Evolutionary conservation across 2,888 invertebrate genomes (phyloP).

Genomic region (Diaphora mendica): DNA sequence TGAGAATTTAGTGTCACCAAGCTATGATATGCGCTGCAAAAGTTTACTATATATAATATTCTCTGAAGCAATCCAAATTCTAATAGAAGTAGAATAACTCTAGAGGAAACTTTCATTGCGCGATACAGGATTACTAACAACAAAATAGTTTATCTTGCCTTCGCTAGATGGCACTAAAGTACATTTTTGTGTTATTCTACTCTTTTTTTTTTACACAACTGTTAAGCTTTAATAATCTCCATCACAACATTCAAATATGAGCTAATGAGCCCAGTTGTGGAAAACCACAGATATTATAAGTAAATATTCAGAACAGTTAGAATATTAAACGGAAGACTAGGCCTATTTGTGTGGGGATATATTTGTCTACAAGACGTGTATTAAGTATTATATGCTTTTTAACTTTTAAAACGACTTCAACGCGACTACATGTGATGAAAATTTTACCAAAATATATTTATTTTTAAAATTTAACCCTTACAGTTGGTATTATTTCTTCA

Average conservation of each 20-base stretch:
- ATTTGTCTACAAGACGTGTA: too few relatives aligned
- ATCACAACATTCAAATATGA: neutral
- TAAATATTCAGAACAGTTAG: slow-evolving; percentile 39
- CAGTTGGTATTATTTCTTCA: too few relatives aligned
- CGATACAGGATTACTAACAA: neutral
- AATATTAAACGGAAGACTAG: slow-evolving; percentile 38
- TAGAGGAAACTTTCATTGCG: neutral
- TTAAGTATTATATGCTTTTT: too few relatives aligned
- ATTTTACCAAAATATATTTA: neutral
- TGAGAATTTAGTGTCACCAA: too few relatives aligned
- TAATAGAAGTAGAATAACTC: too few relatives aligned
- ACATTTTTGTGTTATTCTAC: neutral
- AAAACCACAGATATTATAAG: slow-evolving; percentile 14
- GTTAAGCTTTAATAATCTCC: slow-evolving; percentile 15
- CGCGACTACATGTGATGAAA: too few relatives aligned
- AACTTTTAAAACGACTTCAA: neutral
- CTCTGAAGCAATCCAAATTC: too few relatives aligned
- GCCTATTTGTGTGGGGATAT: slow-evolving; percentile 26
- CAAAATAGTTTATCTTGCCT: neutral
- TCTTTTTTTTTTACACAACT: slow-evolving; percentile 4
- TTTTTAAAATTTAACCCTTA: too few relatives aligned
- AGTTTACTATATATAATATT: too few relatives aligned
- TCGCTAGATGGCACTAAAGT: neutral
- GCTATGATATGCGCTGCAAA: too few relatives aligned
- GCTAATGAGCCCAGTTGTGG: slow-evolving; percentile 17